Evolutionary conservation across 2,888 invertebrate species (phyloP), one percentile per base, ranked within the genome.

Genomic region (Anoplius nigerrimus): DNA sequence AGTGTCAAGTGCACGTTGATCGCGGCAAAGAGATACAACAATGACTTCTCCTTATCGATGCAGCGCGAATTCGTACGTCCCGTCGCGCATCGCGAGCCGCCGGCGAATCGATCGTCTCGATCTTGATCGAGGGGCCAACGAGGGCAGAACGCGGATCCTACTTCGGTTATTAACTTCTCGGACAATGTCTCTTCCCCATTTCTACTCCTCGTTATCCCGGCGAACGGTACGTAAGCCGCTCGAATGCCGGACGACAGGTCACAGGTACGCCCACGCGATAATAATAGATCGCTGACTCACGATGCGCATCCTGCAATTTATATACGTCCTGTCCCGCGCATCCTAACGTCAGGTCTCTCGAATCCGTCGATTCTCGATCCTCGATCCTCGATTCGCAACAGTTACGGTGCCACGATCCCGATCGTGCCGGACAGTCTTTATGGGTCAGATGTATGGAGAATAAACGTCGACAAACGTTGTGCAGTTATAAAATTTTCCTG

Each of bases 101-200:
- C 34, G 11, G 11, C 20, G 48, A 48, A 48, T 48, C 48, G 48
- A 48, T 48, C 48, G 48, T 20, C 18, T n/a, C 48, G 48, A 48
- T 48, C 48, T 48, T 20, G 48, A 48, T 48, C 18, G 11, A 15
- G 48, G 48, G 5, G 48, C 16, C 48, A 48, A 48, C 8, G 20
- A 48, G 48, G 48, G 48, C 48, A 20, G 16, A 48, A 48, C 48
- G 48, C n/a, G 48, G 48, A 48, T n/a, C 48, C n/a, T 8, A 48
- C 48, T 16, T 16, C n/a, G 48, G 48, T 48, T 20, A 48, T 48
- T 20, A 16, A 48, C n/a, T 48, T n/a, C 48, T n/a, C 48, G 48
- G 16, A 20, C 46, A 16, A 18, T 8, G n/a, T 11, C 11, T n/a
- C 2, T 48, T 48, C n/a, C 11, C 5, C 8, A 1, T 48, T 16